Conservation (phyloP, 2,888 invertebrate species). For the Cordylochernes scorpioides region DNA sequence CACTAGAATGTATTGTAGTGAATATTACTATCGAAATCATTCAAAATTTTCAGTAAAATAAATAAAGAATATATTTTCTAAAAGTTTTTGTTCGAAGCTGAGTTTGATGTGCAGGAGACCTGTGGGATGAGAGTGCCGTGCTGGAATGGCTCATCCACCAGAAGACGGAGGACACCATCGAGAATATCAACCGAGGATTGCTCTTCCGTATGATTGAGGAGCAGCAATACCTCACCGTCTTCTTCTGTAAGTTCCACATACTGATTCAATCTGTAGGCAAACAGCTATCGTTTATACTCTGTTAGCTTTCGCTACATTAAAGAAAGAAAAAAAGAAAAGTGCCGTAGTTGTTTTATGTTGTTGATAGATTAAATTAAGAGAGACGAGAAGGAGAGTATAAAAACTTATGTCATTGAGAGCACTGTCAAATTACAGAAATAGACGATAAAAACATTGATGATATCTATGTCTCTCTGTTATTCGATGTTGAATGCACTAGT, state of each 20-base stretch:
- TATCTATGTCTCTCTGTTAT: no score
- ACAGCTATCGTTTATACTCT: no score
- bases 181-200: constrained; percentile 55
- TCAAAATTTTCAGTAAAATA: constrained; percentile 2
- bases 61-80: constrained; percentile 3
- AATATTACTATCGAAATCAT: not conserved
- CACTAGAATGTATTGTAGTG: not conserved
- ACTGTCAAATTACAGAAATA: no score
- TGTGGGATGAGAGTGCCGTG: constrained; percentile 49
- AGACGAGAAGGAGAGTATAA: no score
- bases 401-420: no score
- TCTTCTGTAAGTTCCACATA: constrained; percentile 50
- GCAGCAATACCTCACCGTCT: constrained; percentile 66
- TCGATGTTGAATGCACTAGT: no score
- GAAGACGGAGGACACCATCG: constrained; percentile 68
- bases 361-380: no score
- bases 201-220: constrained; percentile 57
- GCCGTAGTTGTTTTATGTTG: no score
- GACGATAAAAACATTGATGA: no score
- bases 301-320: no score
- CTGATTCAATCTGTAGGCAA: not conserved
- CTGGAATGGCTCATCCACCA: constrained; percentile 73
- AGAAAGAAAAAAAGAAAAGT: no score
- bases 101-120: constrained; percentile 30
- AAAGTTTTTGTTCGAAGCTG: not conserved